Evolutionary conservation across 2,113 vertebrate genomes (phyloP), one percentile per base, ranked within the genome.

Genomic region (Sturnira hondurensis): DNA sequence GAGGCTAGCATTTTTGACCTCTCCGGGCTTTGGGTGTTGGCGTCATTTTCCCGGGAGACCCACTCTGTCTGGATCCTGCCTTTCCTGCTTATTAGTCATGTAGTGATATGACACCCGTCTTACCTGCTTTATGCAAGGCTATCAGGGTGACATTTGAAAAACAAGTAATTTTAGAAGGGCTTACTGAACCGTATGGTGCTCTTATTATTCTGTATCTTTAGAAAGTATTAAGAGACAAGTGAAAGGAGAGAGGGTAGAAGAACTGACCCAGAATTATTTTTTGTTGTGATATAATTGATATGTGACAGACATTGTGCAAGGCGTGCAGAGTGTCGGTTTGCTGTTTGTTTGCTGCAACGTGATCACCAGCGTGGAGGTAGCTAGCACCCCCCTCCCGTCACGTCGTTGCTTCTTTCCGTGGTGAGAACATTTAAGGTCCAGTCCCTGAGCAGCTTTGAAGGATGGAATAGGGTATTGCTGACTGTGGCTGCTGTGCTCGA

Each of bases 1-100:
- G 58, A 70, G 70, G 26, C n/a, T 31, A 89, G 24, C 17, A 52
- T 93, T 93, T 94, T 95, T 36, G n/a, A 95, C 67, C n/a, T 65
- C 24, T 84, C 61, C 87, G 36, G 36, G 4, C 31, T 80, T 26
- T 86, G 67, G 77, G 26, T 78, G 58, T 80, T 71, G n/a, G 47
- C 45, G 31, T 84, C 28, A 63, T 91, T 92, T 85, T 74, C 52
- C 71, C 86, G 82, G 61, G 92, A 91, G 61, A 76, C 71, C 9
- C 45, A 71, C 9, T 52, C n/a, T 45, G 13, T 82, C 67, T 76
- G 80, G 93, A 81, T 93, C 14, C 1, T 61, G 45, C 76, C 71
- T 83, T 86, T 33, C 81, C 45, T 94, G 71, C 20, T 83, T 83
- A 47, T 6, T 56, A 71, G n/a, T 43, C 36, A 47, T 24, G 14